Conservation (phyloP, 2,888 invertebrate species). For the Melanotus villosus region DNA sequence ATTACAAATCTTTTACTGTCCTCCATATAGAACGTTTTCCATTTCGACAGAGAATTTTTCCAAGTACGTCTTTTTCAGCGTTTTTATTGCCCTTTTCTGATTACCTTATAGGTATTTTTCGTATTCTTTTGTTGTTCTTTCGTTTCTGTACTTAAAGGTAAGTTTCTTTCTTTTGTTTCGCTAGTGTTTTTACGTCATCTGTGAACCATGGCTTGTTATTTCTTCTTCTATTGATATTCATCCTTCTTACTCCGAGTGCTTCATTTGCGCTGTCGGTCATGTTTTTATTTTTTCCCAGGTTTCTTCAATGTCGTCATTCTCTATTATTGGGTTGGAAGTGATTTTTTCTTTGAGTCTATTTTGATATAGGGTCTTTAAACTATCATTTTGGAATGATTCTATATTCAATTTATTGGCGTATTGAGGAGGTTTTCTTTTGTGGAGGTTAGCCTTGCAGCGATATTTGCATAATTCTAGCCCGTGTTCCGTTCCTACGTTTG, state of each 20-base stretch:
- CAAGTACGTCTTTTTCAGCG: background rate
- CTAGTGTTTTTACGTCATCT: background rate
- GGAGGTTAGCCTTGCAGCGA: too few relatives aligned
- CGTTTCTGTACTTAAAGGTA: background rate
- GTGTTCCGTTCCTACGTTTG: too few relatives aligned
- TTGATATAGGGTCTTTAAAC: background rate
- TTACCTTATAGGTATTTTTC: background rate
- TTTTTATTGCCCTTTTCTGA: slow-evolving; percentile 5
- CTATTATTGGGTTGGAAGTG: background rate
- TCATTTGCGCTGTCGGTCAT: background rate
- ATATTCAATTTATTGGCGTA: background rate
- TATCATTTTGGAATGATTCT: slow-evolving; percentile 1
- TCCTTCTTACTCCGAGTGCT: background rate
- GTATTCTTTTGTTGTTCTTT: background rate
- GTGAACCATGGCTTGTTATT: slow-evolving; percentile 1
- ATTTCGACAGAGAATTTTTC: background rate
- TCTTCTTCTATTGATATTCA: background rate
- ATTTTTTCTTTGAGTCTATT: slow-evolving; percentile 10
- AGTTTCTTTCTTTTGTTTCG: background rate
- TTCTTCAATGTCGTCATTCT: background rate
- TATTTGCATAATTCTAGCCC: too few relatives aligned
- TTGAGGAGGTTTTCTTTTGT: background rate
- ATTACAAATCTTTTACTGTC: background rate
- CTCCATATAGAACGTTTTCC: background rate
- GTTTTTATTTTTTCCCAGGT: background rate